Base-by-base conservation (phyloP, 2,113 vertebrate species). In the Ovis canadensis region DNA sequence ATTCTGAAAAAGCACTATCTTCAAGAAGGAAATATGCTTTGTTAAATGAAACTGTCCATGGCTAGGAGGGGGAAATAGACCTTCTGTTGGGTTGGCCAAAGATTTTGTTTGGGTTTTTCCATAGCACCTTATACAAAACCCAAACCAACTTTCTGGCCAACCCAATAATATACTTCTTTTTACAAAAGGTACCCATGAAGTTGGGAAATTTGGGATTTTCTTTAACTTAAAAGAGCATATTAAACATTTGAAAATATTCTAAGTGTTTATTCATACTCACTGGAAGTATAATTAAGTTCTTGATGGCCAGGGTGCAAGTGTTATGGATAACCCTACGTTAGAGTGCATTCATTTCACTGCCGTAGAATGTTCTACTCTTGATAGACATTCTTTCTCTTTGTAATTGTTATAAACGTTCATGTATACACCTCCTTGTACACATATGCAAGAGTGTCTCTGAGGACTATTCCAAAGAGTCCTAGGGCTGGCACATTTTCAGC, bases 231-330 rank as follows among this genome's bases (percentile, higher is more conserved):
- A 82, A 82, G 50, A n/a, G 50, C 50, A 54, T 54, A 54, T 82
- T 82, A 54, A 54, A 54, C 50, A 82, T n/a, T 82, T 54, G 2
- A 82, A 94, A 45, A 93, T 85, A 78, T 71, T 95, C 33, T 92
- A 67, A 14, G 13, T 91, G 2, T 94, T 80, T 59, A 86, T 92
- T 96, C 54, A 88, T 91, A 89, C 14, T 88, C 59, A 85, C 9
- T 93, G 64, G n/a, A 96, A 71, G 21, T 94, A 82, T 94, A 91
- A 84, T 64, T 93, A 81, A 97, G 48, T 64, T 91, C 59, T 96
- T 96, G 59, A 96, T 94, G 93, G 59, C 29, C 84, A 5, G 67
- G n/a, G 25, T 95, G 81, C 45, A 50, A 60, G 48, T 60, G 55
- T 77, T 83, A 88, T 2, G 14, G 43, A 90, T 92, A 80, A 96